Evolutionary conservation across 2,113 vertebrate species (phyloP), one percentile per base, ranked within the genome.

Genomic region (Melanerpes formicivorus): DNA sequence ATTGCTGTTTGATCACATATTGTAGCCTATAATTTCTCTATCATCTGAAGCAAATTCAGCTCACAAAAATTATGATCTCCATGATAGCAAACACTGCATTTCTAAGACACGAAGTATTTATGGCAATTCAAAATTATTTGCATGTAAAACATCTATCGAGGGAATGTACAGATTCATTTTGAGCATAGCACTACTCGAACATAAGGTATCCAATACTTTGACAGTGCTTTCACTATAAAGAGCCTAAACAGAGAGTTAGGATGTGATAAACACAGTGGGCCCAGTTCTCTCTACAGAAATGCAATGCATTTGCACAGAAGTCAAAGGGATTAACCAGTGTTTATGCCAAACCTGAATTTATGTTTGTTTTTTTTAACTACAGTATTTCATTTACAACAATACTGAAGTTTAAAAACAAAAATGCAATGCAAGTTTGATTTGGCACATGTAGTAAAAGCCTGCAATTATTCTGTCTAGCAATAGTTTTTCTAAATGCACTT

Each of bases 1-100:
- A 95, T 93, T 97, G 94, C 96, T 97, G 93, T 97, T 97, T 97
- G 97, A 97, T 97, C 97, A 96, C 97, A 97, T 92, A 97, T 96
- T 96, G 86, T 94, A 97, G 94, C 95, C 97, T 97, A 92, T 97
- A 97, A 98, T 98, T 98, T 97, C 97, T 96, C 96, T 94, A 97
- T 97, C 96, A 96, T 97, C 94, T 84, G 96, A 96, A 96, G 95
- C 76, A 96, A 97, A 96, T 96, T 94, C 88, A 95, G 90, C 81
- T 91, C 90, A 85, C 96, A 97, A 95, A 97, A 98, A 95, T 93
- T 93, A 97, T 85, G 93, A 97, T 97, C 93, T 95, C 93, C 90
- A 93, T 37, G 72, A 93, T 78, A 90, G 95, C 92, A 97, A 96
- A 96, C 91, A 96, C 86, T 95, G 88, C 96, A 95, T 95, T 97